Conservation (phyloP, 2,113 vertebrate species). For the Melanostigma gelatinosum region DNA sequence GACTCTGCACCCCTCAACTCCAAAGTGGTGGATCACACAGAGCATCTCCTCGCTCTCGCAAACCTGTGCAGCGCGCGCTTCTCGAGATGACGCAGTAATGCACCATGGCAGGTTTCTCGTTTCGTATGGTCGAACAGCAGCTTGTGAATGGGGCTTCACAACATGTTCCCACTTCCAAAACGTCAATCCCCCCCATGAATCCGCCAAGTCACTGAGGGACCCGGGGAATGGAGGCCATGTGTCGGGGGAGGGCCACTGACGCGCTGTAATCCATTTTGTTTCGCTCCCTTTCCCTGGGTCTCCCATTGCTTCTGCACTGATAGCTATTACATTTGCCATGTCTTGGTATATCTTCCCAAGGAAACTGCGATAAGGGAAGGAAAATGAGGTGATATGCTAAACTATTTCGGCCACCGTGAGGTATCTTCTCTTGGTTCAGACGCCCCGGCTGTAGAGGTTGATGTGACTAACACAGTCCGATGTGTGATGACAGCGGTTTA, state of each 20-base stretch:
- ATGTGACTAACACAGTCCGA: neutral
- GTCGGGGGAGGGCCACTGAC: conserved; percentile 73
- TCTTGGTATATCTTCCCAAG: conserved; percentile 41
- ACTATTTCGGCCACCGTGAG: conserved; percentile 26
- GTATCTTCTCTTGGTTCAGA: conserved; percentile 32
- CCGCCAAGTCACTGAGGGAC: conserved; percentile 42
- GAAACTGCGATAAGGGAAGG: conserved; percentile 38
- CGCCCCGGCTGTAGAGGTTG: neutral
- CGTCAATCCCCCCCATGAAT: conserved; percentile 43
- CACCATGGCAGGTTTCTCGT: conserved; percentile 55
- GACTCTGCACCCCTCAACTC: conserved; percentile 46
- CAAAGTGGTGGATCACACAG: conserved; percentile 41
- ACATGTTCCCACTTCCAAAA: conserved; percentile 19
- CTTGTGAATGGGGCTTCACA: conserved; percentile 36
- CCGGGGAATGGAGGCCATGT: conserved; percentile 64
- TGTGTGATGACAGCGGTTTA: conserved; percentile 2
- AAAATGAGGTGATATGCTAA: conserved; percentile 32
- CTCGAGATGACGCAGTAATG: conserved; percentile 62
- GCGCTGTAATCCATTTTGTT: conserved; percentile 80
- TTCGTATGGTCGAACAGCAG: conserved; percentile 50
- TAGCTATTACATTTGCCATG: conserved; percentile 58
- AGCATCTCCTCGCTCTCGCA: conserved; percentile 22
- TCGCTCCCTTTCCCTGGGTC: conserved; percentile 74
- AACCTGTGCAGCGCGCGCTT: conserved; percentile 29
- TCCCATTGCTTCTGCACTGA: conserved; percentile 58